Conservation (phyloP, 2,888 invertebrate genomes). For the Lutraria lutraria region DNA sequence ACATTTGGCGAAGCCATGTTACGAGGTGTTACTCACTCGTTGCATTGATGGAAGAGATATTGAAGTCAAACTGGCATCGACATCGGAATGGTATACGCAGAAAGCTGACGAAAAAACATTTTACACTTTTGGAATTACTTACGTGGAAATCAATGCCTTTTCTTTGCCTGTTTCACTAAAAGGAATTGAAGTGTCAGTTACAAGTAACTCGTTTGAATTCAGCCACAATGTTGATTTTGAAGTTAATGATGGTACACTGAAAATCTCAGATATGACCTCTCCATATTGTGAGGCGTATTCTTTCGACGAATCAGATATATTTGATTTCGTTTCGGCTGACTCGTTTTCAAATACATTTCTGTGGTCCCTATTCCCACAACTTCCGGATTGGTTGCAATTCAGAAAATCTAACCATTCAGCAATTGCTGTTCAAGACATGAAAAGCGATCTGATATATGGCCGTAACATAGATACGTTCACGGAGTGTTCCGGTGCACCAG, state of each 20-base stretch:
- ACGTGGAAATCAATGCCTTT: constrained; percentile 40
- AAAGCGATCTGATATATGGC: constrained; percentile 40
- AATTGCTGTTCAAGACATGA: constrained; percentile 39
- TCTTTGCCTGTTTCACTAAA: constrained; percentile 46
- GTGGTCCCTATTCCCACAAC: not conserved
- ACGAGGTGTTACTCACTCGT: not conserved
- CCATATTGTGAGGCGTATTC: constrained; percentile 46
- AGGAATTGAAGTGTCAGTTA: constrained; percentile 24
- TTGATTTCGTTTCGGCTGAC: constrained; percentile 48
- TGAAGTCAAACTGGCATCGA: constrained; percentile 36
- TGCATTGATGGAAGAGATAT: constrained; percentile 42
- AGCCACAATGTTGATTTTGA: not conserved
- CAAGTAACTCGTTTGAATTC: not conserved
- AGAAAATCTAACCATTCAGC: constrained; percentile 5
- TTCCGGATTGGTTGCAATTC: constrained; percentile 50
- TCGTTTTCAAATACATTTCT: constrained; percentile 51
- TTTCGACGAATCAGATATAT: constrained; percentile 47
- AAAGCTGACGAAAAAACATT: not conserved
- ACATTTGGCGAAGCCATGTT: constrained; percentile 42
- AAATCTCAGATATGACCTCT: constrained; percentile 9
- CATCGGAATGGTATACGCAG: constrained; percentile 42
- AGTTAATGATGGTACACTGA: not conserved
- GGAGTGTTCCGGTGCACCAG: constrained; percentile 40
- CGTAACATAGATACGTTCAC: not conserved
- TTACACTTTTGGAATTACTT: constrained; percentile 46